Percentiles rank a stretch among this genome's conserved stretches.
These are phyloP conservation scores for Amphipyra berbera DNA, from an alignment of 2,888 invertebrate genomes.

Conservation along the genomic window DNA sequence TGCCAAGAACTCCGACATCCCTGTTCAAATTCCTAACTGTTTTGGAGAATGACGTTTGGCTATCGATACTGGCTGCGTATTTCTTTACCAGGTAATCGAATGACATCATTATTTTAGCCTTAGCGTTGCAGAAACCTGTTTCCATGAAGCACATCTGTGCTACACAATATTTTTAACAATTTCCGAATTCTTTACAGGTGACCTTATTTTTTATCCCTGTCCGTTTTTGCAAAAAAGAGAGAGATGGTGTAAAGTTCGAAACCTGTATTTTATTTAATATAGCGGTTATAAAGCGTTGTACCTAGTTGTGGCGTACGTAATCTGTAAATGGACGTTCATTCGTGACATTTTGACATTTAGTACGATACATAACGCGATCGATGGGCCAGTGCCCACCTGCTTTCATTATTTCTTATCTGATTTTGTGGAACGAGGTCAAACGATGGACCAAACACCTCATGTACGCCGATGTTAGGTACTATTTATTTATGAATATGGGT, in stretches of 20 bases:
- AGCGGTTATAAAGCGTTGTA: conserved; percentile 38
- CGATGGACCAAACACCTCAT: conserved; percentile 56
- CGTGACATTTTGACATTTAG: conserved; percentile 69
- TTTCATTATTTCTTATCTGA: conserved; percentile 82
- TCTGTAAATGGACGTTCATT: conserved; percentile 58
- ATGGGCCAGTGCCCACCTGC: conserved; percentile 70
- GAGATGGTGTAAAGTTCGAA: conserved; percentile 38
- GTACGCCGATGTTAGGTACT: conserved; percentile 17
- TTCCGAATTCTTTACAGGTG: conserved; percentile 65
- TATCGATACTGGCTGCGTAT: conserved; percentile 98
- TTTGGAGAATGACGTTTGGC: conserved; percentile 98
- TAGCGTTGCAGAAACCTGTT: conserved; percentile 65
- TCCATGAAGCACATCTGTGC: conserved; percentile 43
- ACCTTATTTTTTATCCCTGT: conserved; percentile 60
- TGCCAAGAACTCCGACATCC: conserved; percentile 96
- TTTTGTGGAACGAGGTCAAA: conserved; percentile 78
- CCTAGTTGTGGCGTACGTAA: conserved; percentile 34
- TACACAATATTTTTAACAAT: conserved; percentile 51
- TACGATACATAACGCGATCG: conserved; percentile 66
- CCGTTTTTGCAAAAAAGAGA: conserved; percentile 25
- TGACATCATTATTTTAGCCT: conserved; percentile 61
- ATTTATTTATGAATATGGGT: conserved; percentile 60
- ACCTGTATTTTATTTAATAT: conserved; percentile 48
- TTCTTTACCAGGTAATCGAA: conserved; percentile 95
- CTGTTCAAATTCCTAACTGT: conserved; percentile 99